Evolutionary conservation across 2,797 vertebrate genomes (phyloP), one percentile per base, ranked within the genome.

Genomic region (Lindbergichthys nudifrons): DNA sequence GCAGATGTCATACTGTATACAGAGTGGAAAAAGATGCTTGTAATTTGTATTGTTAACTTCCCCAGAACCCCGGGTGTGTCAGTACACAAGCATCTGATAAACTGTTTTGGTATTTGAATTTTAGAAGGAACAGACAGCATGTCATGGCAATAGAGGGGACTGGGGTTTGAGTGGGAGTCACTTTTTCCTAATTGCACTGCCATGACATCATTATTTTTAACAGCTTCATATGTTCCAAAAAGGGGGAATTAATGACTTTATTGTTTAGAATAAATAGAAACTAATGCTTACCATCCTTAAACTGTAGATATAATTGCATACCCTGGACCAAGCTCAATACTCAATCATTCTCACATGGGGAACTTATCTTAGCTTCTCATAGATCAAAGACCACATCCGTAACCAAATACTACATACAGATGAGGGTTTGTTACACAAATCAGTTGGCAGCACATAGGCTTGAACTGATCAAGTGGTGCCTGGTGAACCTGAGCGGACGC

Each of bases 131-230:
- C 74, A 53, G 70, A 67, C 66, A 58, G 50, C 19, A 62, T 78
- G 57, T 69, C 56, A 75, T 42, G 13, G 66, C 53, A 85, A 51
- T 74, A 71, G 80, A 67, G 23, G 5, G 45, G 32, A 45, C 13
- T 56, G 39, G 57, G 30, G 39, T 45, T 67, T 51, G 62, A 75
- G 70, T 10, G 2, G 51, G 73, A 82, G 75, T 91, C 83, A 90
- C 75, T 89, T 86, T 91, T 91, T 91, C 88, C 89, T 67, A 84
- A 84, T 66, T 78, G 62, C 47, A 23, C 62, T 63, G 62, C 77
- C 71, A 77, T 87, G 84, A 89, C 83, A 77, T 91, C 87, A 91
- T 79, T 70, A 61, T 88, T 88, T 83, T 75, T 54, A 79, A 91
- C 68, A 50, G 71, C 59, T 9, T 71, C 57, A 81, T 50, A 8